Base-by-base conservation (phyloP, 2,797 vertebrate species). In the Pangasius mekongensis region DNA sequence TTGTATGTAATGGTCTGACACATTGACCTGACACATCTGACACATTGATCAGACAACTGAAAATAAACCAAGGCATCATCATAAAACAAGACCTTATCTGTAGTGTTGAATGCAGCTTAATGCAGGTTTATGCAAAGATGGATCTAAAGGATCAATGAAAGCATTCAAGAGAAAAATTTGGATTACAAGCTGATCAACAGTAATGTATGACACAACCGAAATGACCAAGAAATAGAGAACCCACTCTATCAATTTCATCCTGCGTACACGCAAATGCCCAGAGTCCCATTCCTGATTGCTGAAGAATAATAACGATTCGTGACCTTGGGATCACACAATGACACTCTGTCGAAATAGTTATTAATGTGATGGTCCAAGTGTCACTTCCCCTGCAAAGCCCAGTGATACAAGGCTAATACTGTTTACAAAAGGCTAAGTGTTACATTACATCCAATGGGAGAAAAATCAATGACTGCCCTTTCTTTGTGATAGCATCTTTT, bases 361-460 rank as follows among this genome's bases (percentile, higher is more conserved):
- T 93, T 93, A 93, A 92, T 93, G 91, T 90, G 92, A 91, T 85
- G 88, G 90, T 90, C 87, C 91, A 93, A 92, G 90, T 93, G 91
- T 91, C 92, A 93, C 90, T 92, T 93, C 91, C 89, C 90, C 84
- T 92, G 89, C 85, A 91, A 91, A 91, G 88, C 94, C 95, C 92
- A 85, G 94, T 93, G 94, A 95, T 96, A 94, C 93, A 94, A 94
- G 96, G 95, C 96, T 96, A 96, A 96, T 96, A 96, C 95, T 96
- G 96, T 97, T 96, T 96, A 96, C 95, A 96, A 97, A 96, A 95
- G 95, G 95, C 95, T 96, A 97, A 96, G 96, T 96, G 96, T 96
- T 96, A 96, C 95, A 96, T 95, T 91, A 11, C 93, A 95, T 94
- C 95, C 95, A 95, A 94, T 94, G 94, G 94, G 92, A 92, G 80